Conservation (phyloP, 1,140 invertebrate species). For the Spodoptera litura region DNA sequence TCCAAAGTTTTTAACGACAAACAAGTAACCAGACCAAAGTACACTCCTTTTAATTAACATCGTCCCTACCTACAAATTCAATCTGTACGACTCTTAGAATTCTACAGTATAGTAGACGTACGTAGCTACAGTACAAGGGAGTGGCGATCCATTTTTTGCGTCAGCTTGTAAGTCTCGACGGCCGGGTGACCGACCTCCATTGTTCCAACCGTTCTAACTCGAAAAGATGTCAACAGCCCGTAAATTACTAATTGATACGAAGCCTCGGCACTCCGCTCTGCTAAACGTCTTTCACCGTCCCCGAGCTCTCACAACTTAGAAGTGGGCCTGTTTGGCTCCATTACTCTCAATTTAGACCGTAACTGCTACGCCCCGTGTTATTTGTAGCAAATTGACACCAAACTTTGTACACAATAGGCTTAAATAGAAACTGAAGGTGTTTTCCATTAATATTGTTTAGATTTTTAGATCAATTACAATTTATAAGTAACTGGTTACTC, state of each 20-base stretch:
- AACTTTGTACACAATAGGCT: conserved; percentile 26
- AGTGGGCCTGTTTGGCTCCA: conserved; percentile 29
- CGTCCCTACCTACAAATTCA: neutral
- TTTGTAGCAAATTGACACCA: conserved; percentile 34
- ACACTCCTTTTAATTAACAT: neutral
- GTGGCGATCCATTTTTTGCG: conserved; percentile 15
- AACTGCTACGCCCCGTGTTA: conserved; percentile 34
- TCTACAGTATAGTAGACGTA: neutral
- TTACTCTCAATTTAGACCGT: conserved; percentile 44
- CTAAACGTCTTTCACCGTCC: conserved; percentile 34
- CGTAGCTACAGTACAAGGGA: neutral
- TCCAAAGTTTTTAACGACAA: too few species aligned
- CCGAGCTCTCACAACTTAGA: conserved; percentile 23
- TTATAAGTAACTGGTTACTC: neutral
- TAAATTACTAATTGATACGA: conserved; percentile 45
- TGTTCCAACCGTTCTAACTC: conserved; percentile 25
- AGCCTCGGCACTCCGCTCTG: conserved; percentile 23
- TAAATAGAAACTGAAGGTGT: conserved; percentile 20
- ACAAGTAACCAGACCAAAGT: neutral
- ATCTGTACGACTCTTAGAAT: neutral
- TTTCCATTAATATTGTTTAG: conserved; percentile 14
- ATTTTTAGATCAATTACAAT: conserved; percentile 1
- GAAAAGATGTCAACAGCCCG: conserved; percentile 43
- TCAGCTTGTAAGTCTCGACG: neutral
- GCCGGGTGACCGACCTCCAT: conserved; percentile 43